These are phyloP conservation scores for Araneus ventricosus DNA, from an alignment of 1,140 invertebrate genomes.

Conservation along the genomic window DNA sequence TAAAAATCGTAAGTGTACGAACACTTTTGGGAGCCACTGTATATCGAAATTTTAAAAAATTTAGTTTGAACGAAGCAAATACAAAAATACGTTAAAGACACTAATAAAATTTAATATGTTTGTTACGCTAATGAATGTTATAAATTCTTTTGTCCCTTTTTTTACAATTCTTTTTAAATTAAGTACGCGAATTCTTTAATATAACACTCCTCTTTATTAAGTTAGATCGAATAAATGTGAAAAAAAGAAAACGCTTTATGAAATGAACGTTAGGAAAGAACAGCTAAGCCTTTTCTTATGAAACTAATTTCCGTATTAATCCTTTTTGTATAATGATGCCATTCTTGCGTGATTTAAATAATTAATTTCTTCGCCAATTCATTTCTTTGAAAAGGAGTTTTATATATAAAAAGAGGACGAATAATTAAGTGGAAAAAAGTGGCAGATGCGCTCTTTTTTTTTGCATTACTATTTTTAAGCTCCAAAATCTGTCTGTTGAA, in stretches of 20 bases:
- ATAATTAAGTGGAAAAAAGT: constrained; percentile 15
- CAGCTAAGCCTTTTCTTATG: neutral
- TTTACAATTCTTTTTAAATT: too few species aligned
- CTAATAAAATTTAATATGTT: too few species aligned
- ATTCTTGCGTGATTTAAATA: constrained; percentile 5
- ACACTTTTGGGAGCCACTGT: too few species aligned
- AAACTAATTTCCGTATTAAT: neutral
- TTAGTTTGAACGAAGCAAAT: too few species aligned
- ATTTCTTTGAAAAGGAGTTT: neutral
- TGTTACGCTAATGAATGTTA: too few species aligned
- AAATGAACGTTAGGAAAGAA: neutral
- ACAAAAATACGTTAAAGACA: too few species aligned
- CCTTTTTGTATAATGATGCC: constrained; percentile 6
- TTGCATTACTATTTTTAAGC: constrained; percentile 23
- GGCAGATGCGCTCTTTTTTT: neutral
- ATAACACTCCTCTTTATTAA: too few species aligned
- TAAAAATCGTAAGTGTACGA: too few species aligned
- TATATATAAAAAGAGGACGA: neutral
- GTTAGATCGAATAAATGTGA: neutral
- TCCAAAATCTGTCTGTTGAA: neutral
- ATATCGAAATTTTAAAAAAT: too few species aligned
- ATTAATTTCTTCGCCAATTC: constrained; percentile 14
- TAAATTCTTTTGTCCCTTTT: too few species aligned
- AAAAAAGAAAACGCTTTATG: neutral
- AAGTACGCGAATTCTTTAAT: too few species aligned